phyloP scores from a whole-genome alignment of 64 coral and sea anemone genomes.

The Montipora sp. region DNA sequence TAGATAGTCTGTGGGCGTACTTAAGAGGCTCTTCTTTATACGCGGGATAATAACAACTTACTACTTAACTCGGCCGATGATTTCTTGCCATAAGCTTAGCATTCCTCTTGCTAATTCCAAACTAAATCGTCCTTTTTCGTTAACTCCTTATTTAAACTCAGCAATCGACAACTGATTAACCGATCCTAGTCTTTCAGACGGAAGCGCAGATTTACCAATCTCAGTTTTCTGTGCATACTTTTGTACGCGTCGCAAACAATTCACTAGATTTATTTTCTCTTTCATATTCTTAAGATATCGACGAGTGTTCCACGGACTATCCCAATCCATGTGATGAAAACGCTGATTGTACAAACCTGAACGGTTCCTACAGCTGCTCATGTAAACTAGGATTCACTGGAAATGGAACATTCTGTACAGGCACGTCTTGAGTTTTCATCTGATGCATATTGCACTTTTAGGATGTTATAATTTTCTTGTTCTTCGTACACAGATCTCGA shows the following conservation, averaged over 20 bases:
- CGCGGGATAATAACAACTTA: too few species aligned
- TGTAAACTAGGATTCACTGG: constrained; percentile 52
- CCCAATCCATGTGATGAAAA: constrained; percentile 10
- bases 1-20: too few species aligned
- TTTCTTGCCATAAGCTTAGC: too few species aligned
- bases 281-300: not conserved
- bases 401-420: not conserved
- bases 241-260: constrained; percentile 57
- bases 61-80: too few species aligned
- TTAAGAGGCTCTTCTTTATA: too few species aligned
- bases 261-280: constrained; percentile 9
- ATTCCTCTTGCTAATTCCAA: too few species aligned
- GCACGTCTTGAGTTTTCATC: not conserved
- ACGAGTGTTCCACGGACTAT: not conserved
- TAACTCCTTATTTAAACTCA: too few species aligned
- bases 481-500: constrained; percentile 1
- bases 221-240: constrained; percentile 22
- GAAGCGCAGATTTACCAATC: constrained; percentile 43
- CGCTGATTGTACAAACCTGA: constrained; percentile 23
- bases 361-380: constrained; percentile 35
- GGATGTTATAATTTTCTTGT: too few species aligned
- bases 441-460: too few species aligned
- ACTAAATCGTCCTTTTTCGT: too few species aligned
- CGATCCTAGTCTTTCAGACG: constrained; percentile 9
- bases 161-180: constrained; percentile 53